Base-by-base conservation (phyloP, 2,113 vertebrate species). In the Pterocles gutturalis region DNA sequence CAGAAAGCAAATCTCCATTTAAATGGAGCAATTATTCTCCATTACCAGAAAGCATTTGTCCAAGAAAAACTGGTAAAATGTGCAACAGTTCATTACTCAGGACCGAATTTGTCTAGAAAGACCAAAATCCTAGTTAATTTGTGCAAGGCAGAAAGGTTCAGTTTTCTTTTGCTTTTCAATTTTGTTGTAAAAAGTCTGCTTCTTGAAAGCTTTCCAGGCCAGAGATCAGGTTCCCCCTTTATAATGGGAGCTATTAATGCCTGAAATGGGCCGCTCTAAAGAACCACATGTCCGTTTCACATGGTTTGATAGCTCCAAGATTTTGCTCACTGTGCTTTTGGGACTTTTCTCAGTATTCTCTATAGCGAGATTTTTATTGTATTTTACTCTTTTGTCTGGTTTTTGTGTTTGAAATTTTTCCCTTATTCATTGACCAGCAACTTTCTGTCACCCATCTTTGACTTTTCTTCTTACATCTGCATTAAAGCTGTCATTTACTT, bases 291-390 rank as follows among this genome's bases (percentile, higher is more conserved):
- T 96, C 97, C 13, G 92, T 98, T 98, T 98, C 98, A 98, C 98
- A 98, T 98, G 97, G 97, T 91, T 98, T 98, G 97, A 97, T 98
- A 97, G 97, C 96, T 97, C 94, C 96, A 97, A 98, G 98, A 98
- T 99, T 99, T 98, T 98, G 97, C 98, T 98, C 98, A 98, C 97
- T 98, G 98, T 98, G 98, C 98, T 98, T 98, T 98, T 94, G 93
- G 97, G 95, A 96, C 94, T 96, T 98, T 99, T 99, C 98, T 98
- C 98, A 98, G 98, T 98, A 99, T 98, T 98, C 98, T 99, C 98
- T 98, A 98, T 99, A 97, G 98, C 91, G 91, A 96, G 98, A 98
- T 98, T 98, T 95, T 98, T 98, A 98, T 99, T 99, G 98, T 98
- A 98, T 98, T 98, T 99, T 98, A 93, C 97, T 75, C 98, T 99